Evolutionary conservation across 1,140 invertebrate species (phyloP).

Genomic region (Platyscapa corneri): DNA sequence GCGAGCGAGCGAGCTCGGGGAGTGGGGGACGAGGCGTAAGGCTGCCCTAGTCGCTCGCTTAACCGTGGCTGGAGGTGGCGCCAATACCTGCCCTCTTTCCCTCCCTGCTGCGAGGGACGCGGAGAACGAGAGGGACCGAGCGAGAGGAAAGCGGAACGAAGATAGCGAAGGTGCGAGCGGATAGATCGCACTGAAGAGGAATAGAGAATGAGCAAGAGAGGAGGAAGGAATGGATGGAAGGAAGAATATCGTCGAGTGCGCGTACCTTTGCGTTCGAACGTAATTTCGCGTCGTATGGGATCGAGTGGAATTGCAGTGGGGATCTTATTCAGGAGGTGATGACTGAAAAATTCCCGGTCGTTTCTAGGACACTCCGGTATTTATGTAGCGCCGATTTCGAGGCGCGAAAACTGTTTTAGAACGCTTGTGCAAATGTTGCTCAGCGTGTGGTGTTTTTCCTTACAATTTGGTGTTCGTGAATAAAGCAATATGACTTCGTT

Average conservation of each 20-base stretch:
- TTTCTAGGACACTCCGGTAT: no score
- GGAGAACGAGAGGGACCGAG: neutral
- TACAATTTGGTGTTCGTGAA: no score
- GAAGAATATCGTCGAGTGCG: slow-evolving; percentile 31
- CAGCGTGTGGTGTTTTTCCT: no score
- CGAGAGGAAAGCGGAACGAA: neutral
- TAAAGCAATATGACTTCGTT: no score
- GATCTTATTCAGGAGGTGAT: no score
- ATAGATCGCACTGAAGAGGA: neutral
- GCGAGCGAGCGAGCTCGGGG: slow-evolving; percentile 51
- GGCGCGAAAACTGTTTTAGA: no score
- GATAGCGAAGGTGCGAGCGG: neutral
- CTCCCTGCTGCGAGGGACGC: slow-evolving; percentile 48
- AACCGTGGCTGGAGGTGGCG: slow-evolving; percentile 72
- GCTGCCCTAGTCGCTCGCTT: slow-evolving; percentile 69
- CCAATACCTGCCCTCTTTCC: slow-evolving; percentile 69
- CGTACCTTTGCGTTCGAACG: neutral
- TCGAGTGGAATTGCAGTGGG: no score
- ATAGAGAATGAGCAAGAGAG: neutral
- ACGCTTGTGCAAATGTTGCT: no score
- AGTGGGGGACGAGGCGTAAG: slow-evolving; percentile 67
- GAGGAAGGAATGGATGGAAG: slow-evolving; percentile 17
- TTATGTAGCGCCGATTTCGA: no score
- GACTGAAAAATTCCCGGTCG: no score
- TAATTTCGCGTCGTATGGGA: neutral